Evolutionary conservation across 2,797 vertebrate species (phyloP).

Genomic region (Geotria australis): DNA sequence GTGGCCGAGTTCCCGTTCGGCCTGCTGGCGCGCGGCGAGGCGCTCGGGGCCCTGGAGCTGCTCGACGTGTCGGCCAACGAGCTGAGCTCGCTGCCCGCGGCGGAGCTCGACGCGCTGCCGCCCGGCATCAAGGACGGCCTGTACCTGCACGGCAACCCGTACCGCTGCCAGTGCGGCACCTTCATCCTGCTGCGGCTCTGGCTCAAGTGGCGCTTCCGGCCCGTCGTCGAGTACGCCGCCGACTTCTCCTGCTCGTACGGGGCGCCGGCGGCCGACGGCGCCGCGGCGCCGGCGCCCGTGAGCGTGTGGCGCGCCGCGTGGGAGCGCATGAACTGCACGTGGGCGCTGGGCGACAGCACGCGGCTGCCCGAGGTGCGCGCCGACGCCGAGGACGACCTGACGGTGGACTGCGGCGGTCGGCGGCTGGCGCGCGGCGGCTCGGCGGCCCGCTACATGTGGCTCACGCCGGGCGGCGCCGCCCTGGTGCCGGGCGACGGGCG

Average conservation of each 20-base stretch:
- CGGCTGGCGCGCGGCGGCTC: neutral
- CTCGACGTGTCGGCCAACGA: slow-evolving; percentile 65
- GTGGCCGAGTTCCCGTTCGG: slow-evolving; percentile 31
- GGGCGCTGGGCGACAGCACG: neutral
- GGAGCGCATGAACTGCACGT: neutral
- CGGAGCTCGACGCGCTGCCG: slow-evolving; percentile 21
- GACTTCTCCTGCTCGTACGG: slow-evolving; percentile 28
- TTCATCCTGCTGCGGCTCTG: slow-evolving; percentile 34
- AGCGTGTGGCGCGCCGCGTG: slow-evolving; percentile 2
- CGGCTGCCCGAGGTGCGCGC: neutral
- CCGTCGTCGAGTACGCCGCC: slow-evolving; percentile 21
- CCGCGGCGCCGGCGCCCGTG: slow-evolving; percentile 34
- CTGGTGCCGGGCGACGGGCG: too few species aligned
- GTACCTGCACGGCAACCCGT: slow-evolving; percentile 62
- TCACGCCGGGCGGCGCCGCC: too few species aligned
- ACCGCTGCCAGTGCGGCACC: slow-evolving; percentile 43
- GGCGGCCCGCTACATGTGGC: too few species aligned
- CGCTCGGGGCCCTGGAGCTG: slow-evolving; percentile 16
- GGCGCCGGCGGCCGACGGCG: slow-evolving; percentile 3
- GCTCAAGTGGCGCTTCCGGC: slow-evolving; percentile 24
- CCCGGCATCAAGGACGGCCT: slow-evolving; percentile 26
- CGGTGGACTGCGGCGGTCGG: neutral
- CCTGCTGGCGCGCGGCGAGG: slow-evolving; percentile 10
- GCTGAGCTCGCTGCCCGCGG: slow-evolving; percentile 24
- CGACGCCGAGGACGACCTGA: neutral